A percentile compares a stretch with the other conserved stretches of the same genome.
Conservation (phyloP, 1,140 invertebrate genomes). For the Drosophila mayri region DNA sequence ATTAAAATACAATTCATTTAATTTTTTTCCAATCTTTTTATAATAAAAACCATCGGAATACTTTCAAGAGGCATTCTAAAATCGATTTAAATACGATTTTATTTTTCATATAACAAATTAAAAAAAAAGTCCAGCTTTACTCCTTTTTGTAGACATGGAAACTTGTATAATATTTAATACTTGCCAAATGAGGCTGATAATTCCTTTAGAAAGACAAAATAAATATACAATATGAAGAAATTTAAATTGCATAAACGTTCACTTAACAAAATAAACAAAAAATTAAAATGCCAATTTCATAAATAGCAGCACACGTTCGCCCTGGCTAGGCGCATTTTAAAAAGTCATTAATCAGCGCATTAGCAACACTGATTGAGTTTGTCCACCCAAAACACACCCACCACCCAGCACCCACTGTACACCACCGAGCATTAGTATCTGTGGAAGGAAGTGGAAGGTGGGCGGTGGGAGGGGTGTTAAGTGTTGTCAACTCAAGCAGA, state of each 20-base stretch:
- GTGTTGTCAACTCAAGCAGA: conserved; percentile 83
- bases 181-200: no score
- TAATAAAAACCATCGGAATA: no score
- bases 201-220: no score
- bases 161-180: no score
- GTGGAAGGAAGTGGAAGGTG: background rate
- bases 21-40: no score
- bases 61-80: no score
- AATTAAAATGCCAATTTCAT: conserved; percentile 4
- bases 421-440: background rate
- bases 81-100: no score
- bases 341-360: conserved; percentile 83
- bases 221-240: background rate
- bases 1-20: background rate
- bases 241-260: background rate
- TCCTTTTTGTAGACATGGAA: no score
- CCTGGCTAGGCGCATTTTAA: conserved; percentile 52
- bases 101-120: no score
- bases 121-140: no score
- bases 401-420: background rate
- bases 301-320: conserved; percentile 29
- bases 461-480: conserved; percentile 52
- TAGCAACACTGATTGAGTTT: conserved; percentile 74
- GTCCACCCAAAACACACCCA: conserved; percentile 21
- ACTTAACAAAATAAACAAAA: conserved; percentile 14